Evolutionary conservation across 2,113 vertebrate genomes (phyloP), one percentile per base, ranked within the genome.

Genomic region (Drymodes brunneopygia): DNA sequence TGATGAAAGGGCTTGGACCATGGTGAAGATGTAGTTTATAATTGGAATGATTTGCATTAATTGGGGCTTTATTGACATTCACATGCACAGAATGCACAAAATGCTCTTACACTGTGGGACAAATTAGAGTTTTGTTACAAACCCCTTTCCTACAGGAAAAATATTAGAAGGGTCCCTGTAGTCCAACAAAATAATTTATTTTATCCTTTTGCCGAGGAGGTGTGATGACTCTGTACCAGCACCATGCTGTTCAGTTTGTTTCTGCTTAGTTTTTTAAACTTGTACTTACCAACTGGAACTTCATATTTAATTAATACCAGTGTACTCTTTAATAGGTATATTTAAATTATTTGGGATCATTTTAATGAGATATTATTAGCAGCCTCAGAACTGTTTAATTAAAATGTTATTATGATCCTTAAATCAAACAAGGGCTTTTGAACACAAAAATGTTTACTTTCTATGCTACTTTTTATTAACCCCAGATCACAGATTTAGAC

Each of bases 321-420:
- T 47, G 28, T 22, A 38, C n/a, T 71, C 24, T 80, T 93, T 82
- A 88, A 80, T 29, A 67, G 11, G 13, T 64, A 29, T 36, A 60
- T 79, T 85, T 72, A 72, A 74, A 74, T 71, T 64, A 6, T 47
- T 71, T 65, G 19, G 20, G 57, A 83, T 83, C 0, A 3, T 93
- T 95, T 97, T 75, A 90, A 96, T 93, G 60, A 86, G 40, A 77
- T 95, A 51, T 89, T 94, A 75, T 84, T 90, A 89, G 9, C 57
- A 88, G 50, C 29, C 91, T 95, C 71, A 93, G 86, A 81, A 73
- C 45, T 66, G 67, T 81, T 94, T 92, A 93, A 93, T 91, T 94
- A 90, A 67, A 96, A 67, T 70, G 21, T 86, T 94, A 81, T 17
- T 53, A 15, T 62, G 78, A 91, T 91, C 50, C 53, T 83, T 87